phyloP scores from a whole-genome alignment of 2,113 vertebrate species.

The rat (Rattus norvegicus) region DNA sequence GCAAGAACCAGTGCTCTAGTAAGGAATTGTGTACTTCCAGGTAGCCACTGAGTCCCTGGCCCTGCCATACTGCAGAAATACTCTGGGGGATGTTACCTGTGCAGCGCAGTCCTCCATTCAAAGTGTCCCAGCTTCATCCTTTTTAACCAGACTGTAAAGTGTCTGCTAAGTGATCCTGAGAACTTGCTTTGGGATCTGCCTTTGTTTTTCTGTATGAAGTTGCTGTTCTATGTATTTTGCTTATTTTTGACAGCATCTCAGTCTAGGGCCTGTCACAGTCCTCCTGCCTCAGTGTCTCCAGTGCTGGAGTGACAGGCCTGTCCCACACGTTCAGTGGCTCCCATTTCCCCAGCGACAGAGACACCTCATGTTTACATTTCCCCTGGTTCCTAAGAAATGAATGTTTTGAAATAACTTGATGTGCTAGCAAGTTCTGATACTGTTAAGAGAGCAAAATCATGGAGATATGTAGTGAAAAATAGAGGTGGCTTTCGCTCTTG shows the following conservation, averaged over 20 bases:
- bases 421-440: not conserved
- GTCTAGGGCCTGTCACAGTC: not conserved
- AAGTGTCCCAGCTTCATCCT: not conserved
- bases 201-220: not conserved
- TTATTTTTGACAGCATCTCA: not conserved
- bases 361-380: not conserved
- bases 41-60: not conserved
- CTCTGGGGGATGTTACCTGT: not conserved
- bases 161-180: conserved; percentile 22
- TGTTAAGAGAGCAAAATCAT: conserved; percentile 36
- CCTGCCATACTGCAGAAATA: not conserved
- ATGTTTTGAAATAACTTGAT: not conserved
- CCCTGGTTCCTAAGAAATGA: conserved; percentile 5
- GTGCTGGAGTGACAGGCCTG: too few relatives aligned
- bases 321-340: not conserved
- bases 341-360: not conserved
- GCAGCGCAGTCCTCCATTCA: not conserved
- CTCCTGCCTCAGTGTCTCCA: not conserved
- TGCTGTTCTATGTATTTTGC: not conserved
- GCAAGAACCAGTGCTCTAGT: not conserved
- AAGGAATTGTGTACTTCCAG: not conserved
- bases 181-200: not conserved
- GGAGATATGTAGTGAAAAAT: conserved; percentile 25
- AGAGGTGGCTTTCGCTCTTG: not conserved
- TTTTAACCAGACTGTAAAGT: not conserved